Base-by-base conservation (phyloP, 2,797 vertebrate genomes). In the Cirrhinus molitorella region DNA sequence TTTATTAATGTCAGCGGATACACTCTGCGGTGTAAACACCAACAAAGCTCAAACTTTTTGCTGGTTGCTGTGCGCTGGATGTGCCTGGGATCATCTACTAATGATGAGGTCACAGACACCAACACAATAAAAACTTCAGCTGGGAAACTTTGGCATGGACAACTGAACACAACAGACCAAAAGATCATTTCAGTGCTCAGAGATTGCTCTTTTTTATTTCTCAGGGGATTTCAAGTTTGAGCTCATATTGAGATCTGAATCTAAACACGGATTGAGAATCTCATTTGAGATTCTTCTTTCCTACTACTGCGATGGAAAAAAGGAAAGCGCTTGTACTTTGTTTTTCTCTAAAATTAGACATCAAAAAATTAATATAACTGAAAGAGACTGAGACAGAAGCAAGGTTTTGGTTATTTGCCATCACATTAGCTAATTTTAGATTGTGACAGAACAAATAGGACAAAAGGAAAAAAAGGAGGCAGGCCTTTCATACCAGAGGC, bases 41-140 rank as follows among this genome's bases (percentile, higher is more conserved):
- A 59, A 63, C 9, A 63, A 47, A 49, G 43, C 4, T 21, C 17
- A 34, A 63, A 47, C 40, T 13, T 76, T 76, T 45, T 31, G 25
- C 19, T 66, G 63, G 40, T 51, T 37, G 49, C 21, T 23, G 47
- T 59, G 75, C 28, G 66, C 40, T 45, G 51, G 66, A 43, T 43
- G 34, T 70, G 40, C 53, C 55, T 11, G 55, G 11, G 87, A 91
- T 92, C 84, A 86, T 91, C 91, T 61, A 37, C 4, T 2, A 80
- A 89, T 83, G 87, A 89, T 25, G 88, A 80, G 79, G 76, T 66
- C 73, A 67, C 53, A 55, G 63, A 55, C 66, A 72, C 43, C 55
- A 72, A 49, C 70, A 71, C 59, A 57, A 43, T 47, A 47, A 40
- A 57, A 66, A 49, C 51, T 61, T 63, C 21, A 51, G 63, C 45